Evolutionary conservation across 2,797 vertebrate genomes (phyloP), one percentile per base, ranked within the genome.

Genomic region (Sebastes minor): DNA sequence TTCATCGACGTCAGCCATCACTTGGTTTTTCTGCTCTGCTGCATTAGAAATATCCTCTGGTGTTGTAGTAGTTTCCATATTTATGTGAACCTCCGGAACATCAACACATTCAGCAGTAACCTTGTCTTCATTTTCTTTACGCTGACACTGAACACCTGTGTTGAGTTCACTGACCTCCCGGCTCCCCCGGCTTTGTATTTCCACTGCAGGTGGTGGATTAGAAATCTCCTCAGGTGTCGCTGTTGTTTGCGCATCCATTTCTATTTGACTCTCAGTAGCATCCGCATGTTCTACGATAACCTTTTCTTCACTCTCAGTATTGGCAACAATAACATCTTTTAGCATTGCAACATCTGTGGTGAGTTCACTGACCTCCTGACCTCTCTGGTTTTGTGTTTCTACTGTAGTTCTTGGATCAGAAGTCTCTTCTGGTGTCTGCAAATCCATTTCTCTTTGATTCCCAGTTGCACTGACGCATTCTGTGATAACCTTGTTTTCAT

Each of bases 361-460:
- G 33, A 63, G 27, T 76, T 87, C 70, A 6, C 6, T 27, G 65
- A 80, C 73, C 65, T 83, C 72, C 60, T 52, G 66, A 52, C 18
- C 46, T 28, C 11, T 64, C 12, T 78, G 75, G 13, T 11, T 82
- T 85, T 80, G 60, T 61, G 52, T 38, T 63, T 72, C 74, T 30
- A 38, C 67, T 73, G 49, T 25, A 67, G 55, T 30, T 63, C 77
- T 62, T 23, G 27, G 42, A 78, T 65, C 7, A 73, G 25, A 75
- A 46, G 76, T 33, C 14, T 78, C 71, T 35, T 84, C 78, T 56
- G 13, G 46, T 35, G 35, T 74, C 67, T 80, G 81, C 16, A 69
- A 23, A 83, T 89, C 78, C 10, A 70, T 66, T 64, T 88, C 74
- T 56, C 12, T 46, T 35, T 80, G 35, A 78, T 49, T 71, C 68